Percentiles rank a stretch among this genome's conserved stretches.
phyloP scores from a whole-genome alignment of 2,113 vertebrate genomes.

The Pipra filicauda region DNA sequence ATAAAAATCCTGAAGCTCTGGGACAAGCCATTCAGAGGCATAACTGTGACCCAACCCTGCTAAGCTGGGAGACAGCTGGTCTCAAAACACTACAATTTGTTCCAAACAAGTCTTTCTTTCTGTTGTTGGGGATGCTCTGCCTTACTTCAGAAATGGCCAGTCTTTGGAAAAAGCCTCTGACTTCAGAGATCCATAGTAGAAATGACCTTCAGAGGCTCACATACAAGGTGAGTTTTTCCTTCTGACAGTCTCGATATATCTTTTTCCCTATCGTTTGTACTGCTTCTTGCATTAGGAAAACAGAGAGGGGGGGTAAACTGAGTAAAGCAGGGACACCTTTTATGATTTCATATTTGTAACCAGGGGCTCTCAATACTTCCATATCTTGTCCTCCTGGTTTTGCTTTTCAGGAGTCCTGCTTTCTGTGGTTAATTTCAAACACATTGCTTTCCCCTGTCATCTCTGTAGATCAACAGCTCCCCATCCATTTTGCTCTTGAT shows the following conservation, averaged over 20 bases:
- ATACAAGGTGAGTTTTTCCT: background rate
- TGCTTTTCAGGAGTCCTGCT: background rate
- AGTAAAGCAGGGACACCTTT: background rate
- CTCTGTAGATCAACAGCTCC: background rate
- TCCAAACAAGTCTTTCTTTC: background rate
- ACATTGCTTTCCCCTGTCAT: background rate
- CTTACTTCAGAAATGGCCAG: background rate
- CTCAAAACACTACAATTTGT: background rate
- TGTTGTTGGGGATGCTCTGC: background rate
- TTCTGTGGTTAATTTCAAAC: background rate
- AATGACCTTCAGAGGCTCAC: background rate
- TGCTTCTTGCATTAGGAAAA: background rate
- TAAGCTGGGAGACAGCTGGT: background rate
- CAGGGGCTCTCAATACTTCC: background rate
- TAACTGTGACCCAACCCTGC: background rate
- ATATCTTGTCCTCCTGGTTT: background rate
- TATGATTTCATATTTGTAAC: background rate
- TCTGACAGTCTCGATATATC: background rate
- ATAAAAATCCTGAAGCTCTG: background rate
- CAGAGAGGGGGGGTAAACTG: accelerated
- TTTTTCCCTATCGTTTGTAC: background rate
- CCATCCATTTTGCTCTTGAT: background rate
- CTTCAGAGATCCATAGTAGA: background rate
- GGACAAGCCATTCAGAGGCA: background rate
- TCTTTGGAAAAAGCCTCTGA: background rate